Evolutionary conservation across 2,113 vertebrate genomes (phyloP).

Genomic region (Rhadina sibilatrix): DNA sequence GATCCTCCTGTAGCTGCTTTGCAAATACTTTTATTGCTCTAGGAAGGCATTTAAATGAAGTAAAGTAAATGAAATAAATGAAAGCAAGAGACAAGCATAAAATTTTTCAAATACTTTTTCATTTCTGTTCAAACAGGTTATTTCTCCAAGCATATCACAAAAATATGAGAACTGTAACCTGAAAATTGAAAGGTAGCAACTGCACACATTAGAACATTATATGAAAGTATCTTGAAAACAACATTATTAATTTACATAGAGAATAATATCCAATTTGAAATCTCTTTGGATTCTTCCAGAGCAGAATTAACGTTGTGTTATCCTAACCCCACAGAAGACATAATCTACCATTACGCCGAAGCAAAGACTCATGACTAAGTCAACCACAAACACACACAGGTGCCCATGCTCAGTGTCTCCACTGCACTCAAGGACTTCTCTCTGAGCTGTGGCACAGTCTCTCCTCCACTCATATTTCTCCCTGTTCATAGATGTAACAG

Average conservation of each 20-base stretch:
- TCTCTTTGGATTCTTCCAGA: neutral
- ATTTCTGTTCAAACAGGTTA: neutral
- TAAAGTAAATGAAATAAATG: too few species aligned
- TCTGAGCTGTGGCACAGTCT: neutral
- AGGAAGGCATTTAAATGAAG: neutral
- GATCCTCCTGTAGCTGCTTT: neutral
- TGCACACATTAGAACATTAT: fast-evolving
- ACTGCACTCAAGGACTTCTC: neutral
- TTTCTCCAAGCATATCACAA: neutral
- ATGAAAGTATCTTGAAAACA: neutral
- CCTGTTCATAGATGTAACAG: neutral
- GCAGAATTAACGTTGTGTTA: neutral
- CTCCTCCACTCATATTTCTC: neutral
- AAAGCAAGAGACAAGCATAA: neutral
- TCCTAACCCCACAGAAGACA: neutral
- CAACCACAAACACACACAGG: neutral
- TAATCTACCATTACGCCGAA: neutral
- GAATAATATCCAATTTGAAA: neutral
- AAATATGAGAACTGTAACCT: neutral
- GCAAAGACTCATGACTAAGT: neutral
- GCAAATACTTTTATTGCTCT: neutral
- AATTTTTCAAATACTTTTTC: neutral
- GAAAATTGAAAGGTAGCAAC: neutral
- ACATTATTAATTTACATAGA: neutral
- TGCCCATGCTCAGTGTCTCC: neutral